phyloP scores from a whole-genome alignment of 2,888 invertebrate genomes.

The Pimpla rufipes region DNA sequence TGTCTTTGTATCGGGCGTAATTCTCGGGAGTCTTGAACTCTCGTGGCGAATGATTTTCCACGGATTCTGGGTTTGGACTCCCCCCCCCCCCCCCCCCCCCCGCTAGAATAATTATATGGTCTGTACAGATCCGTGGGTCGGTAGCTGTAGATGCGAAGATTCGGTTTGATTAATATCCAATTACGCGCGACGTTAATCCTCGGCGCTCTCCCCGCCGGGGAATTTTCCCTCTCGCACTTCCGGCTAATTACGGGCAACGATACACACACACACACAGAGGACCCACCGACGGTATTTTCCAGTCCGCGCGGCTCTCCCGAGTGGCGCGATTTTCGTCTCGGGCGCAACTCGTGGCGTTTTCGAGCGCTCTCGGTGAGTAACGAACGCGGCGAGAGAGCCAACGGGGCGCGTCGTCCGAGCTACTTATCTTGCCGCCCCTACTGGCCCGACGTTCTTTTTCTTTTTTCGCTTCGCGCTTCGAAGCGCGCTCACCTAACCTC shows the following conservation, averaged over 20 bases:
- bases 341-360: neutral
- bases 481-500: slow-evolving; percentile 23
- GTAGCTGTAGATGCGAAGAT: neutral
- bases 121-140: too few species aligned
- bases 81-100: too few species aligned
- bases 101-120: too few species aligned
- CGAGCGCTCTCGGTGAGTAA: neutral
- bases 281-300: neutral
- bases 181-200: neutral
- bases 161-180: neutral
- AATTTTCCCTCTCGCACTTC: neutral
- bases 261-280: too few species aligned
- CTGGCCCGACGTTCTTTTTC: slow-evolving; percentile 12
- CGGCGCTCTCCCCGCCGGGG: neutral
- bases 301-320: too few species aligned
- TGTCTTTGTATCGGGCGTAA: too few species aligned
- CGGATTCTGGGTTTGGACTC: too few species aligned
- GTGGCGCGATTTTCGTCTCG: neutral
- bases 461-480: slow-evolving; percentile 28
- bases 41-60: too few species aligned
- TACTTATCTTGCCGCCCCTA: slow-evolving; percentile 24
- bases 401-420: slow-evolving; percentile 14
- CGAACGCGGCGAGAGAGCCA: neutral
- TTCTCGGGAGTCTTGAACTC: too few species aligned
- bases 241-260: neutral